Evolutionary conservation across 2,888 invertebrate genomes (phyloP), one percentile per base, ranked within the genome.

Genomic region (Papilio protenor): DNA sequence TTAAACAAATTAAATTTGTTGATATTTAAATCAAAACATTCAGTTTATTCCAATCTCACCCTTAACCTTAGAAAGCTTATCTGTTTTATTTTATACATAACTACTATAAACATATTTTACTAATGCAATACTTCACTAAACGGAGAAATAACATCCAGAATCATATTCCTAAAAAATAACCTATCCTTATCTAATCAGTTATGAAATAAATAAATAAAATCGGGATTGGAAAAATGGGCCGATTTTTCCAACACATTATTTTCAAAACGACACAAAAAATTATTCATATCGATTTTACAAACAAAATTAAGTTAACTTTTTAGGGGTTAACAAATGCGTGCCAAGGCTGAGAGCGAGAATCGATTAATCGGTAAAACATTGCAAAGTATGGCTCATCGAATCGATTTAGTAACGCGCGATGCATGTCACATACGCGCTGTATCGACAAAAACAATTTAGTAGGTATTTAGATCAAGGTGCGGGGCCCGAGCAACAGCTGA

Each of bases 391-490:
- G 61, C 49, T 74, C 64, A 74, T 64, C 27, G 74, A 64, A 61
- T 74, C 49, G 64, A 64, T 74, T 74, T 74, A 49, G 27, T 52
- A 74, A 33, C 49, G 23, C 23, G 14, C 71, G 71, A 71, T 70
- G 70, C 18, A 27, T 70, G 70, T 69, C 55, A 40, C 69, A 75
- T 57, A 70, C 76, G 27, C 49, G 70, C 55, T 45, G 55, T 76
- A 76, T 76, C 59, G 76, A 72, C 76, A 76, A 76, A 71, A 49
- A 94, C 93, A 92, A 93, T 94, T 92, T 94, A 92, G 90, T 90
- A 92, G 92, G 92, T 93, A 94, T 94, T 94, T 94, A 94, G 94
- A 94, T 94, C 94, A 94, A 94, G 94, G 94, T 94, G 94, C 91
- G 91, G 93, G 92, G 91, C 92, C 90, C 91, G 92, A 91, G 92